phyloP scores from a whole-genome alignment of 2,113 vertebrate genomes.

The Arizona elegans region DNA sequence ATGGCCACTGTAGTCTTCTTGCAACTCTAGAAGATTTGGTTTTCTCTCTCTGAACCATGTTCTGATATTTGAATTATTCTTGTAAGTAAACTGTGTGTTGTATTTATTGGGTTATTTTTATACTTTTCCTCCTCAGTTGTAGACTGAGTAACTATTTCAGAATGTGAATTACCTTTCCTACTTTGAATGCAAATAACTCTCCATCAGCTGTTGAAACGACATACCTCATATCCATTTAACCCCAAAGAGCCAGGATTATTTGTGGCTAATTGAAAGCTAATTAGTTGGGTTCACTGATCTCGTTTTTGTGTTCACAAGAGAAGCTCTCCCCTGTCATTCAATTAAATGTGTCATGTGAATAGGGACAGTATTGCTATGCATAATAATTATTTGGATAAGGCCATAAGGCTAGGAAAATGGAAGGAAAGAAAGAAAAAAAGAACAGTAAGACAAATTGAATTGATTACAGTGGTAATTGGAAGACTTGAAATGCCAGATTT shows the following conservation, averaged over 20 bases:
- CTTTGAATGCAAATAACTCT: not conserved
- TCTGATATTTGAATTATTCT: slow-evolving; percentile 4
- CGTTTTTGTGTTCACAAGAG: not conserved
- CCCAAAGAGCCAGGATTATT: not conserved
- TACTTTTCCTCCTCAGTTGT: not conserved
- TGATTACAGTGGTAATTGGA: not conserved
- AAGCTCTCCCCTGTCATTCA: not conserved
- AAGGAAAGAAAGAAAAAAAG: not conserved
- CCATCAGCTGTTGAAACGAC: not conserved
- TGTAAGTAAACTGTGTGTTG: not conserved
- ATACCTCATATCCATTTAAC: not conserved
- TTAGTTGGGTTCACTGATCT: not conserved
- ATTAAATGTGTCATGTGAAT: not conserved
- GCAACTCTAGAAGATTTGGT: no score
- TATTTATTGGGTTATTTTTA: not conserved
- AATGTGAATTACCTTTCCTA: not conserved
- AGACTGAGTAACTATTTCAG: not conserved
- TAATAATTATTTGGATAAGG: not conserved
- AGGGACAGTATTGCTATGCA: not conserved
- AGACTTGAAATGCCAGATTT: not conserved
- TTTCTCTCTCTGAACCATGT: not conserved
- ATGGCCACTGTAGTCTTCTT: not conserved
- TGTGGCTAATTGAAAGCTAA: not conserved
- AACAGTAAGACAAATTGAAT: not conserved
- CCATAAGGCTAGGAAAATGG: not conserved